Percentiles rank a stretch among this genome's conserved stretches.
Conservation (phyloP, 2,888 invertebrate species). For the Stenurella melanura region DNA sequence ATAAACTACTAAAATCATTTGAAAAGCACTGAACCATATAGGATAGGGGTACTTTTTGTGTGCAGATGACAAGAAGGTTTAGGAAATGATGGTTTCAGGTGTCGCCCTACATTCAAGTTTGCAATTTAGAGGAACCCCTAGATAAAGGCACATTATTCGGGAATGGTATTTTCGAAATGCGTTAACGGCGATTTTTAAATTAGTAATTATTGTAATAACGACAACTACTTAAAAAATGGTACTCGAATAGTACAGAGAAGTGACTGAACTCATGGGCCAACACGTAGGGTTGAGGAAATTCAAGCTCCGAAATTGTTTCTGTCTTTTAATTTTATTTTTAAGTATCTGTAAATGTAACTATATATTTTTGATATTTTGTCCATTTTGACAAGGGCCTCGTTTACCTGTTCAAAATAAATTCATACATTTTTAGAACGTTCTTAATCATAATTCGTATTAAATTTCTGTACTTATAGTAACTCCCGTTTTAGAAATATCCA, state of each 20-base stretch:
- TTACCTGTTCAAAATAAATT: neutral
- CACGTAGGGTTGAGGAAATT: too few species aligned
- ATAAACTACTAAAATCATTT: neutral
- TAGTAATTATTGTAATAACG: too few species aligned
- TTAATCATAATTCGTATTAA: neutral
- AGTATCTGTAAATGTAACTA: too few species aligned
- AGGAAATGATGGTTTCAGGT: neutral
- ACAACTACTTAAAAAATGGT: neutral
- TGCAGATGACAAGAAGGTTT: neutral
- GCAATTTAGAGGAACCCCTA: neutral
- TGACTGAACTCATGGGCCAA: too few species aligned
- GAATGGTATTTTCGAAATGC: neutral
- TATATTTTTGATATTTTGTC: too few species aligned
- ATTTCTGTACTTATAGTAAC: neutral
- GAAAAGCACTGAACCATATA: neutral
- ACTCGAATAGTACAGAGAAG: neutral
- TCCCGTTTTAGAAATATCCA: neutral
- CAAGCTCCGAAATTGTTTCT: too few species aligned
- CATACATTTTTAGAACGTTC: neutral
- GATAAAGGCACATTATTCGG: neutral
- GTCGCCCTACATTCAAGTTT: neutral
- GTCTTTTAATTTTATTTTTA: too few species aligned
- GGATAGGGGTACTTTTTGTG: constrained; percentile 4
- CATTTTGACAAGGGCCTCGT: too few species aligned
- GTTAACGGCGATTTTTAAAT: neutral